Evolutionary conservation across 35 echinoderm and acorn worm species (phyloP).

Genomic region (Apostichopus japonicus): DNA sequence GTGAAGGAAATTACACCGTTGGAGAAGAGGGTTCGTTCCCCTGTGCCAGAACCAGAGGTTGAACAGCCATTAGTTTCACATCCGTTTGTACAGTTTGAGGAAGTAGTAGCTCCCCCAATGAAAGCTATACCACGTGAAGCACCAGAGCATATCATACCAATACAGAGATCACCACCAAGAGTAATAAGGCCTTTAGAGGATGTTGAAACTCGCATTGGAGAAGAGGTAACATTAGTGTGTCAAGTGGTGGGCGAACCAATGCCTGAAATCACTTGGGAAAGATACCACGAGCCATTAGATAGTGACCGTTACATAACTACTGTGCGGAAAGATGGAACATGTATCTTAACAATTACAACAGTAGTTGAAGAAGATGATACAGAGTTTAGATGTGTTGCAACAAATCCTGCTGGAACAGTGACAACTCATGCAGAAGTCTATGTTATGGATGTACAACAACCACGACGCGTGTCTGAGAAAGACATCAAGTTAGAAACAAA

Average conservation of each 20-base stretch:
- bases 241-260: constrained; percentile 77
- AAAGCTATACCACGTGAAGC: constrained; percentile 39
- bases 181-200: constrained; percentile 77
- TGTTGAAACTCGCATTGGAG: constrained; percentile 72
- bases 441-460: constrained; percentile 72
- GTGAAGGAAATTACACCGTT: constrained; percentile 5
- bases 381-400: constrained; percentile 91
- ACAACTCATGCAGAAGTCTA: constrained; percentile 84
- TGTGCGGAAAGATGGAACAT: constrained; percentile 77
- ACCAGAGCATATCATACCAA: constrained; percentile 55
- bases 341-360: constrained; percentile 74
- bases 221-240: constrained; percentile 66
- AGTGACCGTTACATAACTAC: constrained; percentile 70
- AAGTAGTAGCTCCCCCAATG: constrained; percentile 44
- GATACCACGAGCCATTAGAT: constrained; percentile 70
- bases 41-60: constrained; percentile 22
- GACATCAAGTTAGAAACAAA: constrained; percentile 52
- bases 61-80: constrained; percentile 48
- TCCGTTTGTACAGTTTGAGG: constrained; percentile 45
- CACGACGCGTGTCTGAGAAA: constrained; percentile 46
- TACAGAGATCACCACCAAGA: constrained; percentile 58
- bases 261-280: constrained; percentile 79
- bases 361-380: constrained; percentile 90
- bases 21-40: constrained; percentile 22
- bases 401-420: constrained; percentile 79